Conservation (phyloP, 1,140 invertebrate genomes). For the Trichonephila clavata region DNA sequence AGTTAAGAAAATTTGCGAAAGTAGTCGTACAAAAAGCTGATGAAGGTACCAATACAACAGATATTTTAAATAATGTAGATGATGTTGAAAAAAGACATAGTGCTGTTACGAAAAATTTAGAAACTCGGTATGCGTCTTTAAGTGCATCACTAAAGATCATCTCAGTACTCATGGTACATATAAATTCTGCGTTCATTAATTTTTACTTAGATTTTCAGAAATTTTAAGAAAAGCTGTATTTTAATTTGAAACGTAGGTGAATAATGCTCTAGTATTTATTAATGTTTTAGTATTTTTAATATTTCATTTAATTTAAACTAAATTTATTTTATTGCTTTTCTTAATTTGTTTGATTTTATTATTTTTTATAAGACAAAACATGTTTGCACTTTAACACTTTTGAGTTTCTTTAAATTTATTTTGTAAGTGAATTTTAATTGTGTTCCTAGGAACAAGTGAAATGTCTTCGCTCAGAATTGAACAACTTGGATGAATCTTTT, state of each 20-base stretch:
- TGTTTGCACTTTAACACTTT: no score
- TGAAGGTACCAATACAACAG: conserved; percentile 85
- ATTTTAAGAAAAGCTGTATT: no score
- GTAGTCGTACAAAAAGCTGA: conserved; percentile 87
- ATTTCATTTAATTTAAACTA: no score
- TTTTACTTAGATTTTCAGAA: no score
- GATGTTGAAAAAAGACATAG: conserved; percentile 89
- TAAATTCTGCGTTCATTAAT: no score
- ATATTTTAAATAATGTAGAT: conserved; percentile 89
- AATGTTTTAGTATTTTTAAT: no score
- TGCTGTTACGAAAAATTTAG: conserved; percentile 88
- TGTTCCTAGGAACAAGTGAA: conserved; percentile 83
- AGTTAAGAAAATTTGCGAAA: conserved; percentile 86
- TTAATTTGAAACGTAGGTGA: no score
- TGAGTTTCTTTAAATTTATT: no score
- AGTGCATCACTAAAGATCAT: conserved; percentile 93
- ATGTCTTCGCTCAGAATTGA: conserved; percentile 87
- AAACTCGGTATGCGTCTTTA: conserved; percentile 89
- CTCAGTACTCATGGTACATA: conserved; percentile 87
- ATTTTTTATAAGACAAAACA: no score
- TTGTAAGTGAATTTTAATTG: background rate
- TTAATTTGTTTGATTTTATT: no score
- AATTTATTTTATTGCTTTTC: no score
- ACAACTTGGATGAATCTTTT: conserved; percentile 90
- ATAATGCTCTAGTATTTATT: no score